Evolutionary conservation across 2,113 vertebrate genomes (phyloP).

Genomic region (Protobothrops flavoviridis): DNA sequence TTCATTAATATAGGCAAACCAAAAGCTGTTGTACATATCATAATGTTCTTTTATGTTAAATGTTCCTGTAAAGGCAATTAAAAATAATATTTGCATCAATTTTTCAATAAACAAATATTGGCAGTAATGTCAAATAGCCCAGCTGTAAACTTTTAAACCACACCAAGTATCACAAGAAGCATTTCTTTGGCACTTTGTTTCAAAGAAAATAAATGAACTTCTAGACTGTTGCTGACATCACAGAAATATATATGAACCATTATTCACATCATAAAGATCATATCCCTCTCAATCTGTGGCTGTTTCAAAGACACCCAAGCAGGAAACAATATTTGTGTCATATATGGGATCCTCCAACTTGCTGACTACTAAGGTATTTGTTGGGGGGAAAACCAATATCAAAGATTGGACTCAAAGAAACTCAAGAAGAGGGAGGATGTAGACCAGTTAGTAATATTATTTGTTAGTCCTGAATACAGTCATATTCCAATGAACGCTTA

Average conservation of each 20-base stretch:
- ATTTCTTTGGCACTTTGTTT: neutral
- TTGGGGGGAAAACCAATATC: neutral
- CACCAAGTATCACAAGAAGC: neutral
- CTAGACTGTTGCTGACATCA: neutral
- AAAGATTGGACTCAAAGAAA: neutral
- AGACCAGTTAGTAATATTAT: neutral
- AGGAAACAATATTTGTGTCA: neutral
- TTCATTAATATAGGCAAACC: constrained; percentile 61
- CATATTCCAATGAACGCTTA: neutral
- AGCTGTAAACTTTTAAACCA: neutral
- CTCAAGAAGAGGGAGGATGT: neutral
- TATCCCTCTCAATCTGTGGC: neutral
- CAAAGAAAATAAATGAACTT: neutral
- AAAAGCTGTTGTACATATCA: constrained; percentile 45
- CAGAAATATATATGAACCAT: neutral
- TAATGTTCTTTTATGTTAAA: constrained; percentile 34
- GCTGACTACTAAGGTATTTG: neutral
- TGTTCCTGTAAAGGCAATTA: constrained; percentile 29
- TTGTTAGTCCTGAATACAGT: neutral
- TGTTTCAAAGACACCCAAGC: neutral
- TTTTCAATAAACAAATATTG: neutral
- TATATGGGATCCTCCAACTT: neutral
- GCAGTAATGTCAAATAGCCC: neutral
- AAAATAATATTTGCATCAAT: neutral
- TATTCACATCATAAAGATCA: neutral